A percentile compares a stretch with the other conserved stretches of the same genome.
These are phyloP conservation scores for Empis stercorea DNA, from an alignment of 2,888 invertebrate genomes.

Conservation along the genomic window DNA sequence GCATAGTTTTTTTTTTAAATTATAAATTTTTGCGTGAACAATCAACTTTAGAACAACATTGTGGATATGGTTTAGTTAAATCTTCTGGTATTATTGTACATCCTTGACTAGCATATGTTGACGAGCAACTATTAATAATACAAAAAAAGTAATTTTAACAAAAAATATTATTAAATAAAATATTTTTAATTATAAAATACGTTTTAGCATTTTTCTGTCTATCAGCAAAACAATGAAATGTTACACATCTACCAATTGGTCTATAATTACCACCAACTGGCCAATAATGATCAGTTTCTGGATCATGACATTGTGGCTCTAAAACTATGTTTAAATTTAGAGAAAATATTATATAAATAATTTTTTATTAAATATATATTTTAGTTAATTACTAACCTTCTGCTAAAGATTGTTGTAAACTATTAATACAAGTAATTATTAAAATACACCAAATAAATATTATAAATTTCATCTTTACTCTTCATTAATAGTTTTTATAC, in stretches of 20 bases:
- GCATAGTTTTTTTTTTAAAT: no score
- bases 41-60: conserved; percentile 5
- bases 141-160: neutral
- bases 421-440: no score
- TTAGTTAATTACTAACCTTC: no score
- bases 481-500: no score
- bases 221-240: conserved; percentile 2
- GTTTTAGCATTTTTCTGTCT: neutral
- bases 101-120: neutral
- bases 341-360: no score
- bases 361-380: no score
- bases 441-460: no score
- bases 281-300: conserved; percentile 5
- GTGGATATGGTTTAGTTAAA: conserved; percentile 5
- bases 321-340: no score
- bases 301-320: conserved; percentile 1
- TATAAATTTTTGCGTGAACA: neutral
- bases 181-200: neutral
- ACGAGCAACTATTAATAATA: conserved; percentile 6
- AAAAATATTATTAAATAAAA: no score
- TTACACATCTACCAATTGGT: conserved; percentile 4
- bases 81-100: conserved; percentile 2
- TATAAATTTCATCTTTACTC: no score
- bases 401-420: no score
- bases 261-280: conserved; percentile 3